Percentiles rank a stretch among this genome's conserved stretches.
phyloP scores from a whole-genome alignment of 2,888 invertebrate genomes.

The Trachelus tabidus region DNA sequence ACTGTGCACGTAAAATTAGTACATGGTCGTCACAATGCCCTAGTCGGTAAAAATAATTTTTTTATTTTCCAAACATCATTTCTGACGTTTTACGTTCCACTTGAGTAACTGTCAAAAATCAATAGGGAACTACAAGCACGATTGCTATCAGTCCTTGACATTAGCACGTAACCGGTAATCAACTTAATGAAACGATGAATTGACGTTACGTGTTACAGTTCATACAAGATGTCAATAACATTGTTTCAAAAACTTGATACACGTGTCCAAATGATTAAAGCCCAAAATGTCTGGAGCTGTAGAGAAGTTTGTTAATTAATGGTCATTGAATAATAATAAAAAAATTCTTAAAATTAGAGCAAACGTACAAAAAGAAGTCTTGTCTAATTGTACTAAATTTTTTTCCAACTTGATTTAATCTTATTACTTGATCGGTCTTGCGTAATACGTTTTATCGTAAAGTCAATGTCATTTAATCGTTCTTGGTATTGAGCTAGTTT shows the following conservation, averaged over 20 bases:
- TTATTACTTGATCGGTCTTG: neutral
- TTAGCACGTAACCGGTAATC: neutral
- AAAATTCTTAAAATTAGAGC: neutral
- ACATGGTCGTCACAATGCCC: neutral
- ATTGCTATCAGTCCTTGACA: neutral
- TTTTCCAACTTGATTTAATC: neutral
- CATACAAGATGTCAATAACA: neutral
- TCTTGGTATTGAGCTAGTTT: neutral
- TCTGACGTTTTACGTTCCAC: neutral
- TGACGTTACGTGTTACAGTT: neutral
- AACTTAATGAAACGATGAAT: neutral
- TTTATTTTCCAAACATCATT: neutral
- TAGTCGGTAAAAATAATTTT: neutral
- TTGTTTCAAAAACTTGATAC: neutral
- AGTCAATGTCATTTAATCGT: neutral
- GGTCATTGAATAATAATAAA: neutral
- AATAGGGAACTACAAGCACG: neutral
- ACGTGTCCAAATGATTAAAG: neutral
- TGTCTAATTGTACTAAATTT: neutral
- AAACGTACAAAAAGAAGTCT: neutral
- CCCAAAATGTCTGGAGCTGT: neutral
- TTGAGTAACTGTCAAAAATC: neutral
- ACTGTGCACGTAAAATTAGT: neutral
- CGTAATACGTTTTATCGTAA: neutral
- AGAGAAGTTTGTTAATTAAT: neutral